Conservation (phyloP, 2,888 invertebrate genomes). For the Sericinus montela region DNA sequence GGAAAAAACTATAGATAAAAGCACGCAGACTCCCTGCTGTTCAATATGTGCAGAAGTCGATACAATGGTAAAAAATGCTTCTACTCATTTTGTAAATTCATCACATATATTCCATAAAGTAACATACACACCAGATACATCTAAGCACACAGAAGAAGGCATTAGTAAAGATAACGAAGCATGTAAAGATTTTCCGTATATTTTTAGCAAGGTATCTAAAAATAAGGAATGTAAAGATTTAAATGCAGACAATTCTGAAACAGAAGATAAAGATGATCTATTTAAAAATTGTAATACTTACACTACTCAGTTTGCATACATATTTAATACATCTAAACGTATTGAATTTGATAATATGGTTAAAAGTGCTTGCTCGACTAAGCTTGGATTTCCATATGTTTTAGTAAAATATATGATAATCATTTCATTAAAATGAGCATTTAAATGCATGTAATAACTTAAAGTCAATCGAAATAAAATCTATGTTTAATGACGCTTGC, state of each 20-base stretch:
- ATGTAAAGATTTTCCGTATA: constrained; percentile 7
- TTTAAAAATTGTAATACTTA: constrained; percentile 2
- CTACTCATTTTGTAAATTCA: not conserved
- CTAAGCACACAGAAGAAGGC: not conserved
- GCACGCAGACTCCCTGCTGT: not conserved
- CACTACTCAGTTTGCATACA: constrained; percentile 8
- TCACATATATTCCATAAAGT: constrained; percentile 1
- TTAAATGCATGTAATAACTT: not conserved
- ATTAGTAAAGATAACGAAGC: not conserved
- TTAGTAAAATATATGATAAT: not conserved
- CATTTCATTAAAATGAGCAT: not conserved
- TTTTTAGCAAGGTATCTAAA: constrained; percentile 16
- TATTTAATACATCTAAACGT: constrained; percentile 10
- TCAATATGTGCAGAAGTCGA: constrained; percentile 1
- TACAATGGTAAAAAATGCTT: not conserved
- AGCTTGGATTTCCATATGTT: constrained; percentile 10
- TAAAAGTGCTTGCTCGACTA: constrained; percentile 5
- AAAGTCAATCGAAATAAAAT: constrained; percentile 2
- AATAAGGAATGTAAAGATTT: not conserved
- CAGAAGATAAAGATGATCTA: not conserved
- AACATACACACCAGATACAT: not conserved
- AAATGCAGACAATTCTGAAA: constrained; percentile 3
- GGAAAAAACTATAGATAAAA: not conserved
- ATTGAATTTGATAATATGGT: constrained; percentile 12
- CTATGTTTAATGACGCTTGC: constrained; percentile 12